A percentile compares a stretch with the other conserved stretches of the same genome.
phyloP scores from a whole-genome alignment of 2,888 invertebrate genomes.

The Dichetophora obliterata region DNA sequence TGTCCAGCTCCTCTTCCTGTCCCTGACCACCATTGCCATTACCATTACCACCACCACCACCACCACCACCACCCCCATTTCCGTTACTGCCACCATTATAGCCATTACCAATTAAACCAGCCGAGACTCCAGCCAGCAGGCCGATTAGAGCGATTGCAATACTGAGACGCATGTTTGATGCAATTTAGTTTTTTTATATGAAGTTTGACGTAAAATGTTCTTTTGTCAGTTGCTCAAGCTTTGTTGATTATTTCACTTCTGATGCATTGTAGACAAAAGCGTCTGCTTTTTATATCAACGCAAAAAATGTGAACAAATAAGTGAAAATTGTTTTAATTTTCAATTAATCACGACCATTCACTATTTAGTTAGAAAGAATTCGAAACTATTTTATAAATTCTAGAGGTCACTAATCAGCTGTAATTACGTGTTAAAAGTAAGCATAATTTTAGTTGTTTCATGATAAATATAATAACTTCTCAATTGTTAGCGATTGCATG shows the following conservation, averaged over 20 bases:
- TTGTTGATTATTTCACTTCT: slow-evolving; percentile 54
- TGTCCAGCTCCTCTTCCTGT: slow-evolving; percentile 40
- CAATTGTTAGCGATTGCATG: slow-evolving; percentile 9
- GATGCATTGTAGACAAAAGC: slow-evolving; percentile 42
- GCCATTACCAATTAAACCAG: slow-evolving; percentile 50
- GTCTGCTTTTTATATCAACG: slow-evolving; percentile 55
- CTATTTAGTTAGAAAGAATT: too few relatives aligned
- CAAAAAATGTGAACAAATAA: slow-evolving; percentile 15
- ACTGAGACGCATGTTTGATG: slow-evolving; percentile 55
- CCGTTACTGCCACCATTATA: slow-evolving; percentile 47
- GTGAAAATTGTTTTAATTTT: too few relatives aligned
- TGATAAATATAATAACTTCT: not conserved
- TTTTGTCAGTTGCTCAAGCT: slow-evolving; percentile 26
- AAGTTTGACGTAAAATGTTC: not conserved
- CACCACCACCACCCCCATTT: slow-evolving; percentile 48
- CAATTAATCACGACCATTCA: too few relatives aligned
- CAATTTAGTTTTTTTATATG: not conserved
- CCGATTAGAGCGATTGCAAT: slow-evolving; percentile 51
- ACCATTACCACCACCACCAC: slow-evolving; percentile 49
- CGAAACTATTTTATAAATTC: too few relatives aligned
- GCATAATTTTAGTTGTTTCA: not conserved
- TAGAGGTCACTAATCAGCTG: too few relatives aligned
- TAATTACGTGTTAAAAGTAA: too few relatives aligned
- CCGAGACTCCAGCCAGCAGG: slow-evolving; percentile 4
- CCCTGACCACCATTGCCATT: slow-evolving; percentile 39